Percentiles rank a stretch among this genome's conserved stretches.
Evolutionary conservation across 2,797 vertebrate species (phyloP).

Genomic region (Macroramphosus scolopax): DNA sequence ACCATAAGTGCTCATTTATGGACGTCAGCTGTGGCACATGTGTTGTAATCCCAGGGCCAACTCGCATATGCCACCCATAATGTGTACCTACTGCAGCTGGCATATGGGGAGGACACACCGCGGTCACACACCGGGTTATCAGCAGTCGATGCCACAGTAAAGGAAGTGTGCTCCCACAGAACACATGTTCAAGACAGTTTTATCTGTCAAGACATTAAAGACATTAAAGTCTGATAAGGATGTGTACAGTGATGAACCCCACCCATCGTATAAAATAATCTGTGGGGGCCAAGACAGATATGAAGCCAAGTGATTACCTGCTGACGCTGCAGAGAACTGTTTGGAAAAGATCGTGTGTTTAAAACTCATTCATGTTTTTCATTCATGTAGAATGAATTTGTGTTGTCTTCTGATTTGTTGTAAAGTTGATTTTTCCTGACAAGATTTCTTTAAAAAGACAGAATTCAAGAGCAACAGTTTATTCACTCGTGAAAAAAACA

Average conservation of each 20-base stretch:
- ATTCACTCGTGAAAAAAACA: too few species aligned
- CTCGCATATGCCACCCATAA: slow-evolving; percentile 35
- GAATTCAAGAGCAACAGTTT: too few species aligned
- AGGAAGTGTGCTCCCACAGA: slow-evolving; percentile 54
- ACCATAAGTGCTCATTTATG: slow-evolving; percentile 49
- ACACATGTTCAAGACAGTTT: slow-evolving; percentile 68
- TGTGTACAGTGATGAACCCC: slow-evolving; percentile 16
- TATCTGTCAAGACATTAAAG: slow-evolving; percentile 53
- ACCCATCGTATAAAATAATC: slow-evolving; percentile 6
- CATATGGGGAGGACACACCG: slow-evolving; percentile 44
- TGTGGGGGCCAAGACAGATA: too few species aligned
- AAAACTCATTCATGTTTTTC: too few species aligned
- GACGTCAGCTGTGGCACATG: slow-evolving; percentile 47
- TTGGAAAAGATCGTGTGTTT: too few species aligned
- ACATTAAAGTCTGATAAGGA: slow-evolving; percentile 60
- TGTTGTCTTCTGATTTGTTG: too few species aligned
- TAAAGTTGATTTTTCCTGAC: too few species aligned
- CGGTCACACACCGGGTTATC: slow-evolving; percentile 59
- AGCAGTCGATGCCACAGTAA: slow-evolving; percentile 38
- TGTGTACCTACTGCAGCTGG: slow-evolving; percentile 66
- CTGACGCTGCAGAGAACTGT: too few species aligned
- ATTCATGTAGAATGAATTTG: too few species aligned
- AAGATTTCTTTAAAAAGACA: too few species aligned
- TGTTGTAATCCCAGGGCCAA: slow-evolving; percentile 51
- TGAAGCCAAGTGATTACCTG: too few species aligned